Evolutionary conservation across 2,113 vertebrate genomes (phyloP).

Genomic region (Ellobius talpinus): DNA sequence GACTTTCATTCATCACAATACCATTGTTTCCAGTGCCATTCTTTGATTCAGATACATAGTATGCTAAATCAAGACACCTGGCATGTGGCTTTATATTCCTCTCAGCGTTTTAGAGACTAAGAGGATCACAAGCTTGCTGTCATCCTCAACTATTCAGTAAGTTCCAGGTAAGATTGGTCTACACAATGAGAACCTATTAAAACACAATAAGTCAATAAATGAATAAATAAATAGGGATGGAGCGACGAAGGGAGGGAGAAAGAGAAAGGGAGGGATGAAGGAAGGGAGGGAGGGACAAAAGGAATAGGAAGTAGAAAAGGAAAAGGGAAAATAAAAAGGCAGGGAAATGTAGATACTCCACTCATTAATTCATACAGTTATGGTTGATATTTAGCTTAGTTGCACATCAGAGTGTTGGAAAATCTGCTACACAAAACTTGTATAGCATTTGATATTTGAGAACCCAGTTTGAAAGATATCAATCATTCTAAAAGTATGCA

Average conservation of each 20-base stretch:
- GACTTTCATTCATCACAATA: not conserved
- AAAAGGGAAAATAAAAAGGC: no score
- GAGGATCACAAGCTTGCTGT: not conserved
- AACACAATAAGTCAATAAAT: not conserved
- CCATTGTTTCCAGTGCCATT: not conserved
- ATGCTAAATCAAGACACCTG: not conserved
- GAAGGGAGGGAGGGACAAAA: not conserved
- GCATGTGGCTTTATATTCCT: not conserved
- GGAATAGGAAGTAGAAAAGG: not conserved
- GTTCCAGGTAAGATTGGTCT: not conserved
- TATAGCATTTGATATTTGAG: not conserved
- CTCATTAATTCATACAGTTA: not conserved
- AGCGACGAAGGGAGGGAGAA: not conserved
- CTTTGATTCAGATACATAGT: not conserved
- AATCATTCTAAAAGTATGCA: not conserved
- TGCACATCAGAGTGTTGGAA: not conserved
- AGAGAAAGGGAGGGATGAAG: accelerated
- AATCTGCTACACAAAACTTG: not conserved
- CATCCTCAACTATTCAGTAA: not conserved
- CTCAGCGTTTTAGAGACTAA: not conserved
- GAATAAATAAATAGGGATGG: not conserved
- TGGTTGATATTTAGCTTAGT: not conserved
- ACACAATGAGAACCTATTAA: not conserved
- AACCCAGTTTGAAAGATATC: not conserved
- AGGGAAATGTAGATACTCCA: no score